A percentile compares a stretch with the other conserved stretches of the same genome.
phyloP scores from a whole-genome alignment of 2,888 invertebrate genomes.

The Operophtera brumata region DNA sequence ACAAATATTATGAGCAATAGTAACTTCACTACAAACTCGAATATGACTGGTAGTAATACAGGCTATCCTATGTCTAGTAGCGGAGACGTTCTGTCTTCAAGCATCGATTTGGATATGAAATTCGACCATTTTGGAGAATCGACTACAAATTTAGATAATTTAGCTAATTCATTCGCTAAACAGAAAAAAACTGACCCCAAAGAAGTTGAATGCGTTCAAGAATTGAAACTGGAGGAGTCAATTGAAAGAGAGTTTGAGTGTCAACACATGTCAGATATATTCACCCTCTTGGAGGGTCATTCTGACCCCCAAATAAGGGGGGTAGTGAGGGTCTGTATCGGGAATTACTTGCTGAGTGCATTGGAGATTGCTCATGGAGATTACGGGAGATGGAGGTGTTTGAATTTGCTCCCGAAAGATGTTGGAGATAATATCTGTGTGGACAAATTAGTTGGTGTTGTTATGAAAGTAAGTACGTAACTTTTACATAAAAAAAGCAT shows the following conservation, averaged over 20 bases:
- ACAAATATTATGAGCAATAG: slow-evolving; percentile 68
- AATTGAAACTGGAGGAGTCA: slow-evolving; percentile 47
- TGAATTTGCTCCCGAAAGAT: slow-evolving; percentile 58
- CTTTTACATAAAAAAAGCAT: neutral
- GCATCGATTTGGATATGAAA: slow-evolving; percentile 81
- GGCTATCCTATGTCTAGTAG: slow-evolving; percentile 73
- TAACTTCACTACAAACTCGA: slow-evolving; percentile 70
- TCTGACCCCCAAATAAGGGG: slow-evolving; percentile 91
- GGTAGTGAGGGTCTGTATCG: slow-evolving; percentile 83
- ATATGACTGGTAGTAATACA: slow-evolving; percentile 70
- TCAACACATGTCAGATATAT: slow-evolving; percentile 86
- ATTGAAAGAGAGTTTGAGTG: slow-evolving; percentile 55
- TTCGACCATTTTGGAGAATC: slow-evolving; percentile 83
- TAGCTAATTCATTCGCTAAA: slow-evolving; percentile 13
- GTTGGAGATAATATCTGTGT: slow-evolving; percentile 62
- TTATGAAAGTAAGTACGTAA: slow-evolving; percentile 74
- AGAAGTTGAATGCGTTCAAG: slow-evolving; percentile 49
- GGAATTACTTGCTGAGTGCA: slow-evolving; percentile 83
- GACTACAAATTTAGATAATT: slow-evolving; percentile 56
- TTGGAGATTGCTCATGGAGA: slow-evolving; percentile 79
- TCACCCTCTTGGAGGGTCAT: slow-evolving; percentile 84
- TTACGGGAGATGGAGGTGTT: slow-evolving; percentile 74
- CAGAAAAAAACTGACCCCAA: slow-evolving; percentile 50
- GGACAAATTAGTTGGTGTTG: slow-evolving; percentile 73
- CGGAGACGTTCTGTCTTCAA: slow-evolving; percentile 62